Evolutionary conservation across 35 echinoderm and acorn worm species (phyloP).

Genomic region (Strongylocentrotus purpuratus): DNA sequence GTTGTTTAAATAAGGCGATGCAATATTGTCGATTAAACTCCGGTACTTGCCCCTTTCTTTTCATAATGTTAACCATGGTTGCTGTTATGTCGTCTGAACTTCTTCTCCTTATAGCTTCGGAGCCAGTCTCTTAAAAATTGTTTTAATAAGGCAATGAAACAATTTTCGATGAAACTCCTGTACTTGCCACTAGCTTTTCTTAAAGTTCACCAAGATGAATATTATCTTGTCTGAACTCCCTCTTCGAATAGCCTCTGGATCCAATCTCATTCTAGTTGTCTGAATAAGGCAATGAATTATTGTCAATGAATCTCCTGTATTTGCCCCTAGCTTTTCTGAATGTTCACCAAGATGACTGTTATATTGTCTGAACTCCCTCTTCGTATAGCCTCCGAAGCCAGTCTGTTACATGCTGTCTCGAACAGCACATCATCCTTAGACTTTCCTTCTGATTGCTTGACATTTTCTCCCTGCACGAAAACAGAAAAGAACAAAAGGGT

Average conservation of each 20-base stretch:
- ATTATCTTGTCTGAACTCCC: no score
- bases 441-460: slow-evolving; percentile 51
- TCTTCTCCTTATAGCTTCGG: slow-evolving; percentile 72
- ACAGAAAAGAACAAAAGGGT: no score
- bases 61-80: slow-evolving; percentile 66
- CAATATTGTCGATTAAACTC: no score
- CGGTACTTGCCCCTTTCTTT: slow-evolving; percentile 29
- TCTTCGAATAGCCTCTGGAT: slow-evolving; percentile 85
- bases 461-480: slow-evolving; percentile 54
- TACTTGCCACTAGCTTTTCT: slow-evolving; percentile 50
- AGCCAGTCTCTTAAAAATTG: slow-evolving; percentile 56
- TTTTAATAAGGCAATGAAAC: slow-evolving; percentile 67
- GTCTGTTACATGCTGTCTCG: slow-evolving; percentile 82
- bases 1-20: no score
- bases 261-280: slow-evolving; percentile 55
- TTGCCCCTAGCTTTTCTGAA: slow-evolving; percentile 58
- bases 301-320: background rate
- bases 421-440: slow-evolving; percentile 51
- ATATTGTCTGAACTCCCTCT: slow-evolving; percentile 95
- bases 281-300: background rate
- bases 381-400: slow-evolving; percentile 92
- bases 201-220: slow-evolving; percentile 81
- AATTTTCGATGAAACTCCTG: background rate
- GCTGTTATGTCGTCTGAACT: slow-evolving; percentile 94
- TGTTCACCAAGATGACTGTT: slow-evolving; percentile 87